Conservation (phyloP, 1,140 invertebrate species). For the Drosophila erecta region DNA sequence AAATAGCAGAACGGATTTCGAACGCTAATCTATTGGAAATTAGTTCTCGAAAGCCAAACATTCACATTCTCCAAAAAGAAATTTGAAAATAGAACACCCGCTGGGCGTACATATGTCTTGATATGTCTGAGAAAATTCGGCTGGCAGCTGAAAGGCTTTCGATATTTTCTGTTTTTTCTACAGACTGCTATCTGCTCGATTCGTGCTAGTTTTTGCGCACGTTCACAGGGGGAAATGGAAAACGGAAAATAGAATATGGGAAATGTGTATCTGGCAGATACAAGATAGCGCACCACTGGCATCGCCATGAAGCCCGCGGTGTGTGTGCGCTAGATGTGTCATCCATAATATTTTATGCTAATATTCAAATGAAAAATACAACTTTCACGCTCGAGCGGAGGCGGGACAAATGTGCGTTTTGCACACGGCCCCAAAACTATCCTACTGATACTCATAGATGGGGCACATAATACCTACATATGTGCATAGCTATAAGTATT, state of each 20-base stretch:
- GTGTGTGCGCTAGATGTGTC: slow-evolving; percentile 71
- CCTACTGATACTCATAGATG: slow-evolving; percentile 34
- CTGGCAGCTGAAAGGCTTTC: slow-evolving; percentile 64
- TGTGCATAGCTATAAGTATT: neutral
- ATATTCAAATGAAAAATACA: slow-evolving; percentile 78
- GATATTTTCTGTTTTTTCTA: slow-evolving; percentile 46
- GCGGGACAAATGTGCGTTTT: slow-evolving; percentile 82
- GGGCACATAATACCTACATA: slow-evolving; percentile 17
- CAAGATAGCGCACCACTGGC: slow-evolving; percentile 42
- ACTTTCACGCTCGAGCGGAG: slow-evolving; percentile 79
- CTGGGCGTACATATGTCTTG: slow-evolving; percentile 29
- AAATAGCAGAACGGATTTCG: slow-evolving; percentile 63
- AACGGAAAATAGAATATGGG: slow-evolving; percentile 4
- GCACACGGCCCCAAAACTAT: slow-evolving; percentile 75
- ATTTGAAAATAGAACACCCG: slow-evolving; percentile 72
- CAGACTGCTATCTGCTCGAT: slow-evolving; percentile 27
- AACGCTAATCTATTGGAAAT: slow-evolving; percentile 82
- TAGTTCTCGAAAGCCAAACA: slow-evolving; percentile 66
- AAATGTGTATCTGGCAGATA: slow-evolving; percentile 47
- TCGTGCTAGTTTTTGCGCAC: slow-evolving; percentile 52
- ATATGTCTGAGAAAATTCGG: slow-evolving; percentile 20
- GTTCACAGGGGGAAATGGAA: slow-evolving; percentile 7
- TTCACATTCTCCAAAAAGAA: slow-evolving; percentile 74
- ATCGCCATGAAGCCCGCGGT: slow-evolving; percentile 1
- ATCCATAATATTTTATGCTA: slow-evolving; percentile 83